Conservation (phyloP, 2,888 invertebrate genomes). For the Caenorhabditis wallacei region DNA sequence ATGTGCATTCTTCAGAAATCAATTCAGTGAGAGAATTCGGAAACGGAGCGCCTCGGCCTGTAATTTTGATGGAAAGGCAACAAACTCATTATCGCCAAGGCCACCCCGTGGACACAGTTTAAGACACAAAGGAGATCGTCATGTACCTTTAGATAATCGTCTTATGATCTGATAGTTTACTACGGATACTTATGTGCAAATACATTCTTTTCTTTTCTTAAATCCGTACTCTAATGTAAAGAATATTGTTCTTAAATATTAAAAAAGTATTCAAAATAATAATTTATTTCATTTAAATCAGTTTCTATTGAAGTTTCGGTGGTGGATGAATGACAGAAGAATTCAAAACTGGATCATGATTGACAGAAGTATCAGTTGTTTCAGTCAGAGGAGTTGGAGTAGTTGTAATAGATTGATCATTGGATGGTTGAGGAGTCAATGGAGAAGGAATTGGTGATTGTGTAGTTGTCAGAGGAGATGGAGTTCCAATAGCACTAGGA, state of each 20-base stretch:
- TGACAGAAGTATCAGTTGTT: not conserved
- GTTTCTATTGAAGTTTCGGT: not conserved
- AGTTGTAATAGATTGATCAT: not conserved
- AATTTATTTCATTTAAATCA: not conserved
- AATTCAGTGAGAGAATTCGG: slow-evolving; percentile 66
- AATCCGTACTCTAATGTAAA: too few relatives aligned
- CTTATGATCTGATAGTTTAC: slow-evolving; percentile 30
- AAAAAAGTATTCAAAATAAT: not conserved
- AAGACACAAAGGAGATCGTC: slow-evolving; percentile 48
- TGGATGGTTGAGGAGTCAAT: slow-evolving; percentile 17
- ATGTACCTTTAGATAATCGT: slow-evolving; percentile 26
- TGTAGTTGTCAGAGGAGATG: slow-evolving; percentile 11
- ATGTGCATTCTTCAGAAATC: slow-evolving; percentile 62
- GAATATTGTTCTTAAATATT: not conserved
- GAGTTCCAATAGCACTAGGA: not conserved
- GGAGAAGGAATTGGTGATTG: slow-evolving; percentile 22
- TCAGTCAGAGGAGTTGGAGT: not conserved
- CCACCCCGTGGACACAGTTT: slow-evolving; percentile 62
- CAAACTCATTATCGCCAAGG: slow-evolving; percentile 35
- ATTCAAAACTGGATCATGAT: not conserved
- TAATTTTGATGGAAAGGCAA: slow-evolving; percentile 56
- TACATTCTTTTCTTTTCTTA: not conserved
- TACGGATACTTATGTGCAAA: slow-evolving; percentile 9
- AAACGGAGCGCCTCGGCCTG: slow-evolving; percentile 70
- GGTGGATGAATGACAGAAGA: not conserved